Conservation (phyloP, 2,888 invertebrate genomes). For the Leucophenga montana region DNA sequence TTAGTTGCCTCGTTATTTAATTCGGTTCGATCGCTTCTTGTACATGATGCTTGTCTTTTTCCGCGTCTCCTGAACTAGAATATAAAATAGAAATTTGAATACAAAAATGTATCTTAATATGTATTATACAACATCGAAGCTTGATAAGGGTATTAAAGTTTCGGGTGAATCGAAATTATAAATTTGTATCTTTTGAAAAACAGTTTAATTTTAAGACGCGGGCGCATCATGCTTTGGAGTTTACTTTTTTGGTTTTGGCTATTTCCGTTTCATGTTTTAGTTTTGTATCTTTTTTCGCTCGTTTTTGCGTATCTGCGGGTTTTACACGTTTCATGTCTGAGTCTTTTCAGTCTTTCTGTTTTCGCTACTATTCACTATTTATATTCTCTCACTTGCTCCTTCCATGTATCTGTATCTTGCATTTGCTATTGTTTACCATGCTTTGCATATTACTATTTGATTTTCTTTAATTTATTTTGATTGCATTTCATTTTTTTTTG, state of each 20-base stretch:
- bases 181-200: neutral
- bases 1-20: no score
- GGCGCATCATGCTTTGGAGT: slow-evolving; percentile 2
- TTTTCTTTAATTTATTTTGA: slow-evolving; percentile 44
- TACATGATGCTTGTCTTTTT: no score
- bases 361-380: no score
- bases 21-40: no score
- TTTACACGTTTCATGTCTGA: neutral
- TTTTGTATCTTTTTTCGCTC: slow-evolving; percentile 44
- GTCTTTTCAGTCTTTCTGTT: slow-evolving; percentile 13
- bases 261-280: neutral
- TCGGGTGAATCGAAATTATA: no score
- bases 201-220: slow-evolving; percentile 17
- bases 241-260: no score
- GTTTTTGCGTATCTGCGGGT: neutral
- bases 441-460: neutral
- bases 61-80: no score
- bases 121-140: no score
- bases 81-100: neutral
- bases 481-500: slow-evolving; percentile 49
- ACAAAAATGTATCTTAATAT: no score
- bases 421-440: slow-evolving; percentile 12
- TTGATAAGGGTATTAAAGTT: no score
- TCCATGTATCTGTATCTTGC: neutral
- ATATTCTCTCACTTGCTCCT: no score